Evolutionary conservation across 2,113 vertebrate genomes (phyloP), one percentile per base, ranked within the genome.

Genomic region (Corythoichthys haematopterus): DNA sequence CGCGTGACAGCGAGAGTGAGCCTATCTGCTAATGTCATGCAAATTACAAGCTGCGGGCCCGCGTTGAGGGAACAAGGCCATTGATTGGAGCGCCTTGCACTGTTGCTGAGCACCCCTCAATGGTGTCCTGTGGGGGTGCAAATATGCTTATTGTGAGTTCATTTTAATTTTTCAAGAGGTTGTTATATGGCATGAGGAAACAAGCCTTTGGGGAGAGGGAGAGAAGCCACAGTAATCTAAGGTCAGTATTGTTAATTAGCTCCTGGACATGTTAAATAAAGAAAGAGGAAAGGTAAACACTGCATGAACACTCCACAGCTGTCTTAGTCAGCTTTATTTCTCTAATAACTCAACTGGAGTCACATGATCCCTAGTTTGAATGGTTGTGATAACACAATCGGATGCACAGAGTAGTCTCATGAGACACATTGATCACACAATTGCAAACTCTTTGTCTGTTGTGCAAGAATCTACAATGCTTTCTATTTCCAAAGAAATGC

Each of bases 81-180:
- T 79, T 87, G 85, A 89, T 88, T 90, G 85, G 84, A 90, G 88
- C 71, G 81, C 82, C 87, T 83, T 74, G 71, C 78, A 62, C 72
- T 64, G 67, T 68, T 75, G 70, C 74, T 70, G 66, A 45, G 36
- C 57, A 45, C 75, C 75, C 71, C 80, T 88, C 82, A 72, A 46
- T 68, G 47, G 72, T 77, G 69, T 84, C 82, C 78, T 87, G 80
- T 81, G 85, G 84, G 81, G 81, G 79, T 82, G 80, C 76, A 87
- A 80, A 88, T 90, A 82, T 87, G 78, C 81, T 85, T 85, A 82
- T 85, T 88, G 84, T 87, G 82, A 87, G 86, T 88, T 85, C 85
- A 87, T 87, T 84, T 72, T 69, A 76, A 83, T 43, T 70, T 85
- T 75, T 72, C 61, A 67, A 33, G 16, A 73, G 70, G 64, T 67